These are phyloP conservation scores for Charina bottae DNA, from an alignment of 2,113 vertebrate species.

Conservation along the genomic window DNA sequence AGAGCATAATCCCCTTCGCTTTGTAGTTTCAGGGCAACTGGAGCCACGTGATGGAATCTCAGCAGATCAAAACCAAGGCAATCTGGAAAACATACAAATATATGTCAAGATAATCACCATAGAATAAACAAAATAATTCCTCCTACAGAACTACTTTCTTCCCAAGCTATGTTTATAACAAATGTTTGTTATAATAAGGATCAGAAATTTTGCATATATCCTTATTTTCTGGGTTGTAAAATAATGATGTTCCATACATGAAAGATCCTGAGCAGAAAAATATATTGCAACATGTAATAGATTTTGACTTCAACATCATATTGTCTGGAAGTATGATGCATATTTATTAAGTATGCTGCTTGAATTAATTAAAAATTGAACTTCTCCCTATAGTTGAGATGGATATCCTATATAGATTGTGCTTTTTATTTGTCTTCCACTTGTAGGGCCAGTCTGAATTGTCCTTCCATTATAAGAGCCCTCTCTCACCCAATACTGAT, in stretches of 20 bases:
- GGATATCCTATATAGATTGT: background rate
- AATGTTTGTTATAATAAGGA: background rate
- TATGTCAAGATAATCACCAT: background rate
- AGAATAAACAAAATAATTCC: slow-evolving; percentile 23
- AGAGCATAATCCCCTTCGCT: background rate
- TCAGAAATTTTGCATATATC: background rate
- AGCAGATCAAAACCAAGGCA: slow-evolving; percentile 1
- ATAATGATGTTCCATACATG: background rate
- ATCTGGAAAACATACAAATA: slow-evolving; percentile 5
- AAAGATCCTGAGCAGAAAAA: background rate
- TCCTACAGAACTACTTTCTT: background rate
- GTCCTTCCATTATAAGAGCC: background rate
- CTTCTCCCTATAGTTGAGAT: background rate
- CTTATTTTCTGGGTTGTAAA: background rate
- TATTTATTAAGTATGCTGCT: background rate
- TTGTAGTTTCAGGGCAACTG: background rate
- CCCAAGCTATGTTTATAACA: slow-evolving; percentile 6
- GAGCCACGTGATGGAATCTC: background rate
- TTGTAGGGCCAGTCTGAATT: background rate
- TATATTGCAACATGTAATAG: background rate
- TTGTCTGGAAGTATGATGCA: background rate
- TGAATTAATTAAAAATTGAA: background rate
- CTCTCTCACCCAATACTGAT: background rate
- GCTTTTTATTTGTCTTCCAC: background rate
- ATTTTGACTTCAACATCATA: background rate